These are phyloP conservation scores for Pachypanchax playfairii DNA, from an alignment of 2,113 vertebrate species.

Conservation along the genomic window DNA sequence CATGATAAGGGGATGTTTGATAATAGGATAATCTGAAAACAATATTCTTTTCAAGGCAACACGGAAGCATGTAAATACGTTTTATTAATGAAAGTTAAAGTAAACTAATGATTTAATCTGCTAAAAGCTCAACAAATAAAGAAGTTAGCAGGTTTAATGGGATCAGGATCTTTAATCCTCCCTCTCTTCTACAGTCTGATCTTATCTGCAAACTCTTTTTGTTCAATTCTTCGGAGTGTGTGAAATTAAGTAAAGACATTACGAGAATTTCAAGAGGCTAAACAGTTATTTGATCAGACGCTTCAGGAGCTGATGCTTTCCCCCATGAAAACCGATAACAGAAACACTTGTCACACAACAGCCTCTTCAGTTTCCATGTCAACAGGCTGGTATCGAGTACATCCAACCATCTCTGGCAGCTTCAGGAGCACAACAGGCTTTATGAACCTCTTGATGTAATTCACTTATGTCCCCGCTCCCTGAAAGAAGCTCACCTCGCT, in stretches of 20 bases:
- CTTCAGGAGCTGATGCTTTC: slow-evolving; percentile 21
- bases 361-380: slow-evolving; percentile 62
- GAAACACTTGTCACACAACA: slow-evolving; percentile 41
- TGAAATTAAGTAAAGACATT: background rate
- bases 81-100: slow-evolving; percentile 24
- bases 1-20: background rate
- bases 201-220: background rate
- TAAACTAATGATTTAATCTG: slow-evolving; percentile 46
- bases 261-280: slow-evolving; percentile 4
- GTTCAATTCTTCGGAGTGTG: background rate
- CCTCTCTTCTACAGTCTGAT: background rate
- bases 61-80: background rate
- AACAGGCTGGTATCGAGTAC: slow-evolving; percentile 35
- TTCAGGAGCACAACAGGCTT: slow-evolving; percentile 12
- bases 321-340: slow-evolving; percentile 27
- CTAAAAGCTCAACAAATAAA: slow-evolving; percentile 18
- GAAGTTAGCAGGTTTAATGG: no score
- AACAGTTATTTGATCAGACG: slow-evolving; percentile 17
- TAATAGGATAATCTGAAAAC: background rate
- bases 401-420: slow-evolving; percentile 30
- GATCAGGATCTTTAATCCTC: slow-evolving; percentile 18
- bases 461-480: slow-evolving; percentile 12
- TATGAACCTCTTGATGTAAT: background rate
- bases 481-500: slow-evolving; percentile 14
- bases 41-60: no score